These are phyloP conservation scores for Lochmaea capreae DNA, from an alignment of 2,888 invertebrate genomes.

Conservation along the genomic window DNA sequence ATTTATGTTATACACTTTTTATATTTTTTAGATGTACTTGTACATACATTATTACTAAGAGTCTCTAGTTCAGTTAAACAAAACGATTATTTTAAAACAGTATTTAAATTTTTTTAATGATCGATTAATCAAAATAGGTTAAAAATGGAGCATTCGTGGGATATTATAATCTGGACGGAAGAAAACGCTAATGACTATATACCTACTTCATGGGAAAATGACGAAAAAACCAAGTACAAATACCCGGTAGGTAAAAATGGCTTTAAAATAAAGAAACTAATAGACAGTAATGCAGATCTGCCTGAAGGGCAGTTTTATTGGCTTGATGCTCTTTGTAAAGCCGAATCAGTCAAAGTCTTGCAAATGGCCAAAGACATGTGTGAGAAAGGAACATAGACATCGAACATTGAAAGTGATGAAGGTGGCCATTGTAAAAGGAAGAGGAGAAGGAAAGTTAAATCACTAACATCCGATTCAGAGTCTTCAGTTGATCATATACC, in stretches of 20 bases:
- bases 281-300: slow-evolving; percentile 24
- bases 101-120: slow-evolving; percentile 16
- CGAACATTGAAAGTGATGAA: slow-evolving; percentile 21
- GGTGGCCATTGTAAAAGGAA: slow-evolving; percentile 16
- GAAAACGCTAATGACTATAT: slow-evolving; percentile 23
- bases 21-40: slow-evolving; percentile 12
- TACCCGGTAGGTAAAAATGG: slow-evolving; percentile 22
- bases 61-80: slow-evolving; percentile 19
- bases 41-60: slow-evolving; percentile 14
- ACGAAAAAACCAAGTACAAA: slow-evolving; percentile 21
- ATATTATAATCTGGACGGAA: slow-evolving; percentile 16
- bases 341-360: slow-evolving; percentile 24
- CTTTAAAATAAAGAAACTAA: slow-evolving; percentile 19
- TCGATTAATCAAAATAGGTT: slow-evolving; percentile 25
- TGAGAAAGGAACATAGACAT: slow-evolving; percentile 25
- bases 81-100: slow-evolving; percentile 16
- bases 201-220: slow-evolving; percentile 23
- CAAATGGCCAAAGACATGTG: slow-evolving; percentile 23
- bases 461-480: slow-evolving; percentile 18
- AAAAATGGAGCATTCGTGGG: slow-evolving; percentile 23
- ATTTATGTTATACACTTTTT: slow-evolving; percentile 14
- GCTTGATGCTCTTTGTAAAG: slow-evolving; percentile 23
- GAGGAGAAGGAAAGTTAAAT: slow-evolving; percentile 18
- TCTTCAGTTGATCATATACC: slow-evolving; percentile 19
- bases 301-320: slow-evolving; percentile 23